A percentile compares a stretch with the other conserved stretches of the same genome.
These are phyloP conservation scores for Oryctes rhinoceros DNA, from an alignment of 1,140 invertebrate genomes.

Conservation along the genomic window DNA sequence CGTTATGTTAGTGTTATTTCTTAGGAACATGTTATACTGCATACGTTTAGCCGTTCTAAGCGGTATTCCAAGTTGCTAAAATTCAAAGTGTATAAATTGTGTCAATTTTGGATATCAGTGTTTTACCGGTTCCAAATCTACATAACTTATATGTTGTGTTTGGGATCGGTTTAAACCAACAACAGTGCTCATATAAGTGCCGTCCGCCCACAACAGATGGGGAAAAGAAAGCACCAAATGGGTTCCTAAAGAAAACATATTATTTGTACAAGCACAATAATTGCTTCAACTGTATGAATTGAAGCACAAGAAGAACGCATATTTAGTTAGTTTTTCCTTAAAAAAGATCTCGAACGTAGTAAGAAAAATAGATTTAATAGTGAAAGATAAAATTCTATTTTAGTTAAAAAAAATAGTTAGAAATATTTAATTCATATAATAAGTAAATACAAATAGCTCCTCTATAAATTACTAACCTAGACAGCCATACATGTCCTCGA, in stretches of 20 bases:
- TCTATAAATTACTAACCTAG: conserved; percentile 43
- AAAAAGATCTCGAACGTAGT: too few relatives aligned
- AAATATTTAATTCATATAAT: too few relatives aligned
- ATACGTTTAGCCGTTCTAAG: conserved; percentile 48
- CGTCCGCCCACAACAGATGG: conserved; percentile 53
- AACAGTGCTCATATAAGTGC: conserved; percentile 46
- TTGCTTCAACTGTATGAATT: too few relatives aligned
- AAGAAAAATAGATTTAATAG: too few relatives aligned
- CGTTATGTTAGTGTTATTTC: conserved; percentile 38
- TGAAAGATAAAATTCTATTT: too few relatives aligned
- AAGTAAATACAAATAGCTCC: too few relatives aligned
- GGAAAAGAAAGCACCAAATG: conserved; percentile 53
- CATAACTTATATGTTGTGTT: conserved; percentile 49
- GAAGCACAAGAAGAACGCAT: too few relatives aligned
- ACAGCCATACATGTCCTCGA: conserved; percentile 53
- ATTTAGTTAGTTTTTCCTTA: too few relatives aligned
- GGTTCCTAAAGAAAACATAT: conserved; percentile 42
- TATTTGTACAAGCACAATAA: conserved; percentile 24
- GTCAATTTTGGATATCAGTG: neutral
- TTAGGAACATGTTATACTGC: conserved; percentile 50
- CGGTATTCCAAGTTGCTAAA: conserved; percentile 46
- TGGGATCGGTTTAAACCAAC: conserved; percentile 44
- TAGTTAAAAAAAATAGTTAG: too few relatives aligned
- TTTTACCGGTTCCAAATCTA: conserved; percentile 54
- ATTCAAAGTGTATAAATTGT: neutral